Base-by-base conservation (phyloP, 2,797 vertebrate genomes). In the Phoeniculus purpureus region DNA sequence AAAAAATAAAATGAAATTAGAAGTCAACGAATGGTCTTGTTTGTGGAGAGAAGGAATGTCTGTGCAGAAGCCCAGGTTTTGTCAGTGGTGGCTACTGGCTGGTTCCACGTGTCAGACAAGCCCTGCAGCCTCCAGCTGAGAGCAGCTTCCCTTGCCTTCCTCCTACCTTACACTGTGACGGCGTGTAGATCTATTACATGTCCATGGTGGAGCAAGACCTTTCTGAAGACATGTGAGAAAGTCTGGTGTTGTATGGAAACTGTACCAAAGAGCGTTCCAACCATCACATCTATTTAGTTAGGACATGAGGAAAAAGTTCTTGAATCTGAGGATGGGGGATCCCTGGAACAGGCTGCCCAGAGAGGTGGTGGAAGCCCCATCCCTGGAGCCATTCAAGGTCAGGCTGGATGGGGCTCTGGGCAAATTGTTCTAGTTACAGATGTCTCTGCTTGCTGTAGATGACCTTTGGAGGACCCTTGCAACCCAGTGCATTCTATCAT, bases 1-100 rank as follows among this genome's bases (percentile, higher is more conserved):
- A 70, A 85, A 85, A 91, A 85, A 79, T 40, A 81, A 92, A 83
- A 88, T 54, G 84, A 79, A 85, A 65, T 90, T 52, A 82, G 64
- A 87, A 88, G 84, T 17, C 54, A 7, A 70, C 55, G 66, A 32
- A 68, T 80, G 25, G 48, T 64, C 75, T 91, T 76, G 78, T 77
- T 91, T 86, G 79, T 54, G 67, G 29, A 54, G 37, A 87, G 76
- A 88, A 82, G 70, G 75, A 80, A 50, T 17, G 22, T 19, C 52
- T 50, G 47, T 40, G 52, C 34, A 59, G 67, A 26, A 72, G 62
- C 15, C 31, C 34, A 74, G 51, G 43, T 45, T 68, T 84, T 18
- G 3, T 29, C 50, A 12, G 2, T 16, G 45, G 4, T 10, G 7
- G 40, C 59, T 52, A 32, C 5, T 10, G 7, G 47, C 59, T 52